These are phyloP conservation scores for Ptychadena robeensis DNA, from an alignment of 2,797 vertebrate genomes.

Conservation along the genomic window DNA sequence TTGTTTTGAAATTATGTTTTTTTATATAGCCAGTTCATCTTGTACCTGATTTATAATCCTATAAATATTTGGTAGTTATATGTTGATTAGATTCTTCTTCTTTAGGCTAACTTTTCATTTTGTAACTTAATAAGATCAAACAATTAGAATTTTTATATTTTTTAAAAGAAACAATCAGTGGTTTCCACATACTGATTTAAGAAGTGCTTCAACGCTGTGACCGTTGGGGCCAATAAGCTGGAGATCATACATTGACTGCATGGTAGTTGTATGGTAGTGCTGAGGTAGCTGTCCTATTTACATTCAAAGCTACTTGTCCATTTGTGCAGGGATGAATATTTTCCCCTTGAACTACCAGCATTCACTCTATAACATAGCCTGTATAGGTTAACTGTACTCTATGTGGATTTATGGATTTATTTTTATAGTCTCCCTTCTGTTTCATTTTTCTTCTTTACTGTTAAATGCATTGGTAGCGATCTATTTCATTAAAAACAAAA, in stretches of 20 bases:
- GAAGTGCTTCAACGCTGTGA: too few species aligned
- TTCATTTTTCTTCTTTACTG: constrained; percentile 33
- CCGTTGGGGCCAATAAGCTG: neutral
- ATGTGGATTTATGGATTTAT: constrained; percentile 30
- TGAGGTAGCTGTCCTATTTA: neutral
- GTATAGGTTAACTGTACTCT: neutral
- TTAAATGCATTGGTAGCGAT: constrained; percentile 32
- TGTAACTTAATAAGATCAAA: too few species aligned
- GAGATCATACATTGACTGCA: neutral
- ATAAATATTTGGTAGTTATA: too few species aligned
- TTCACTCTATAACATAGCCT: neutral
- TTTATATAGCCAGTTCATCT: too few species aligned
- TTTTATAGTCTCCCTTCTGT: constrained; percentile 29
- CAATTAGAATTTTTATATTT: too few species aligned
- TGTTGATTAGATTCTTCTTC: too few species aligned
- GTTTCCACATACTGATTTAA: too few species aligned
- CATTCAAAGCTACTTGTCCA: neutral
- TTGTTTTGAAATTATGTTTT: too few species aligned
- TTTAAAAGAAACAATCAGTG: too few species aligned
- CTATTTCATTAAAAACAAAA: constrained; percentile 41
- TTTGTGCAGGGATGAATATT: neutral
- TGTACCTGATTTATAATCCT: too few species aligned
- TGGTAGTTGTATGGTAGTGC: neutral
- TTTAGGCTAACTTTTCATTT: too few species aligned
- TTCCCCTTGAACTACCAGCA: neutral